Base-by-base conservation (phyloP, 2,888 invertebrate genomes). In the Neuroscelio doddi region DNA sequence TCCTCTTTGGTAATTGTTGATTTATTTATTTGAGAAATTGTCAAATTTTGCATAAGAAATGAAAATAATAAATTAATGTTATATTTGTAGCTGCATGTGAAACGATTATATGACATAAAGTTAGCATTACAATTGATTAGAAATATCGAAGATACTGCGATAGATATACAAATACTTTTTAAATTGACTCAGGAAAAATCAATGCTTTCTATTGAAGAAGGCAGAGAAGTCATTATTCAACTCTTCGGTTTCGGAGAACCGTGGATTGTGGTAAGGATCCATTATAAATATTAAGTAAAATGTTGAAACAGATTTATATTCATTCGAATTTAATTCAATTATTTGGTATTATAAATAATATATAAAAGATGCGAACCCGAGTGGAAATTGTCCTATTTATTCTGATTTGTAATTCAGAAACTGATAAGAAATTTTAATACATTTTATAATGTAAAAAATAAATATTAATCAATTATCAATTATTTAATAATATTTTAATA, bases 1-100 rank as follows among this genome's bases (percentile, higher is more conserved):
- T 36, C 26, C 1, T 75, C 75, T 10, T 41, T 65, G 71, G 75
- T 75, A 74, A 47, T 21, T n/a, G n/a, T n/a, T n/a, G n/a, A 21
- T 21, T 21, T 21, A 42, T 62, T 14, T 16, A 44, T 44, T 21
- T 58, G 10, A 16, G 7, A 39, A 26, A 30, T 8, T 26, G 3
- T 5, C 7, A 12, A 15, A 8, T n/a, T 8, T 42, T 8, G 15
- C n/a, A n/a, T n/a, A 9, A 7, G 9, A 12, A 14, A 21, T 21
- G 32, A 8, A 34, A 16, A 10, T 50, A 10, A 56, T n/a, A n/a
- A n/a, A n/a, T 55, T 7, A 46, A 44, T 32, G 17, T 58, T 42
- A 1, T 38, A 24, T 39, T 68, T 62, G 16, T 36, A 75, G 73
- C 10, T 46, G 38, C 68, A 72, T 15, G 29, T 75, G 5, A 71